Percentiles rank a stretch among this genome's conserved stretches.
These are phyloP conservation scores for Lepus timidus DNA, from an alignment of 2,113 vertebrate genomes.

Conservation along the genomic window DNA sequence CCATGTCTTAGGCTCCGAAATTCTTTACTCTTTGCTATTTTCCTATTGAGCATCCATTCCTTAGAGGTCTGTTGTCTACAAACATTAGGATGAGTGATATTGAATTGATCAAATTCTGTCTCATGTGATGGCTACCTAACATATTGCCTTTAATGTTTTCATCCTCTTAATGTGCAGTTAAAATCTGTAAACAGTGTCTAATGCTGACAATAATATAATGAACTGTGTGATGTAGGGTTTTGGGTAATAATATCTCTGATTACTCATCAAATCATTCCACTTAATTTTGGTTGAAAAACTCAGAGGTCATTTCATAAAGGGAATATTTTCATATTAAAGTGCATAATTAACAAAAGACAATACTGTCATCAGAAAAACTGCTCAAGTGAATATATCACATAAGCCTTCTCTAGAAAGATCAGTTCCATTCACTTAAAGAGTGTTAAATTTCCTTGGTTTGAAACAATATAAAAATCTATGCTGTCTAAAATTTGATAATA, in stretches of 20 bases:
- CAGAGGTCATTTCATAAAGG: not conserved
- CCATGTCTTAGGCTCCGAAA: not conserved
- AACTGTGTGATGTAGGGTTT: not conserved
- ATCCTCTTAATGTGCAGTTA: not conserved
- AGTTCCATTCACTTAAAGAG: not conserved
- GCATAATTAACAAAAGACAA: not conserved
- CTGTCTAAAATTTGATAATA: not conserved
- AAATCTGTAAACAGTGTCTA: not conserved
- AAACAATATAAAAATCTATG: slow-evolving; percentile 12
- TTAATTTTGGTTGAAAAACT: slow-evolving; percentile 2
- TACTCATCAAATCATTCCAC: slow-evolving; percentile 1
- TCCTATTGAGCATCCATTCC: not conserved
- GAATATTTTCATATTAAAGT: slow-evolving; percentile 34
- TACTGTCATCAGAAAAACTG: not conserved
- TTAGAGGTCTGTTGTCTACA: not conserved
- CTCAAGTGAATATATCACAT: not conserved
- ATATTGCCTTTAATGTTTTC: not conserved
- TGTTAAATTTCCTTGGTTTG: not conserved
- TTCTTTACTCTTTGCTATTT: not conserved
- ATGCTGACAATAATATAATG: not conserved
- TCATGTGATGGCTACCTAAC: not conserved
- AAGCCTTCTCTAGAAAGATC: not conserved
- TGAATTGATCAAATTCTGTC: not conserved
- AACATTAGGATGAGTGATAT: not conserved
- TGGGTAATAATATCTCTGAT: not conserved